phyloP scores from a whole-genome alignment of 2,797 vertebrate genomes.

The Toxotes lorentzi region DNA sequence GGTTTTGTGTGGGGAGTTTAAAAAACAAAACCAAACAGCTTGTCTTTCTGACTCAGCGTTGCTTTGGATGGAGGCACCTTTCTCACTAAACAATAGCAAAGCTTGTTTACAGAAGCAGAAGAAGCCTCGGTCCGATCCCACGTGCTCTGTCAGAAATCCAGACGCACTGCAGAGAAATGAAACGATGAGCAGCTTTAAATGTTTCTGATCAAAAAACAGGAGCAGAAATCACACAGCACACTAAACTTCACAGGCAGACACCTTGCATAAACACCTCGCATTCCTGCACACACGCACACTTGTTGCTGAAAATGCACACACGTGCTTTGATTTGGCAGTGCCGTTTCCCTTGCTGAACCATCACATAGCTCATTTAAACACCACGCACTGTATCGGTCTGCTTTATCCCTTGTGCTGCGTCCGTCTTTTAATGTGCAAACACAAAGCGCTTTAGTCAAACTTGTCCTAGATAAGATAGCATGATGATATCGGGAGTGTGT shows the following conservation, averaged over 20 bases:
- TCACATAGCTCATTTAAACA: constrained; percentile 66
- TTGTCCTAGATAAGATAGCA: constrained; percentile 58
- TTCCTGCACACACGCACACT: constrained; percentile 38
- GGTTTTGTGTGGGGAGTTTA: constrained; percentile 18
- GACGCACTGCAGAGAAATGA: neutral
- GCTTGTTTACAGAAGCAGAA: constrained; percentile 52
- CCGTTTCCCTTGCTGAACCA: constrained; percentile 37
- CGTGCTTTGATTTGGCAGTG: constrained; percentile 57
- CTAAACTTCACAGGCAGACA: constrained; percentile 35
- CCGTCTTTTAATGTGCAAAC: constrained; percentile 57
- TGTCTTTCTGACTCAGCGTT: constrained; percentile 38
- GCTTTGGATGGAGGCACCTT: constrained; percentile 39
- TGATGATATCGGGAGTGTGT: constrained; percentile 47
- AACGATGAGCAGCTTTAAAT: constrained; percentile 27
- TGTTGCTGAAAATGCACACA: constrained; percentile 50
- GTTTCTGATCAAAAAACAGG: constrained; percentile 40
- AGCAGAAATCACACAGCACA: constrained; percentile 27
- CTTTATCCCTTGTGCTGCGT: constrained; percentile 35
- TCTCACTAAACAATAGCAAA: constrained; percentile 36
- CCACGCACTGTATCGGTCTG: constrained; percentile 27
- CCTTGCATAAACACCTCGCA: constrained; percentile 37
- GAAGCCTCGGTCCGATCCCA: constrained; percentile 16
- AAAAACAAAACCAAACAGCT: constrained; percentile 38
- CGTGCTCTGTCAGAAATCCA: constrained; percentile 30
- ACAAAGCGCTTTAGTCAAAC: constrained; percentile 54